phyloP scores from a whole-genome alignment of 2,113 vertebrate genomes.

The Pristiophorus japonicus region DNA sequence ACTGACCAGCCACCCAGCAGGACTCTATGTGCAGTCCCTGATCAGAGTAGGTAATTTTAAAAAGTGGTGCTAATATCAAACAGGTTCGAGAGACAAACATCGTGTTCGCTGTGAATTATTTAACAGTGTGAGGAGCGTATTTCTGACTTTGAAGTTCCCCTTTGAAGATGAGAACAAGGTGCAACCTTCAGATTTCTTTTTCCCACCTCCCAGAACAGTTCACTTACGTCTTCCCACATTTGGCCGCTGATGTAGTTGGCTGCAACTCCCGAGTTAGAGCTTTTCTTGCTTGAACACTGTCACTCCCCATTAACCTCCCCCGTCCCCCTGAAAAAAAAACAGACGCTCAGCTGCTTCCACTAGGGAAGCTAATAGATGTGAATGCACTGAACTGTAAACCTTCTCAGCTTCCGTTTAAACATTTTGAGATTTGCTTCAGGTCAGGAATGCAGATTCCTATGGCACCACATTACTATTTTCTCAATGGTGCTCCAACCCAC shows the following conservation, averaged over 20 bases:
- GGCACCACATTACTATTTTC: not conserved
- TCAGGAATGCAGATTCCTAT: not conserved
- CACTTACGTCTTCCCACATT: not conserved
- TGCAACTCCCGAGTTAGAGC: not conserved
- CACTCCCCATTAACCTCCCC: not conserved
- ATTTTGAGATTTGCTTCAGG: not conserved
- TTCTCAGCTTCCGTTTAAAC: not conserved
- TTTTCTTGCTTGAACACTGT: not conserved
- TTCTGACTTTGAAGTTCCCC: constrained; percentile 60
- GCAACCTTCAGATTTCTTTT: constrained; percentile 30
- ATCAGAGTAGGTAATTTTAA: constrained; percentile 51
- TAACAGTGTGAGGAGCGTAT: constrained; percentile 55
- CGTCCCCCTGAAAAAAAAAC: not conserved
- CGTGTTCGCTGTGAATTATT: constrained; percentile 58
- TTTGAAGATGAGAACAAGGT: constrained; percentile 54
- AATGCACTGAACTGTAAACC: not conserved
- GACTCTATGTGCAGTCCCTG: constrained; percentile 48
- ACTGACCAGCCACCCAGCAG: constrained; percentile 41
- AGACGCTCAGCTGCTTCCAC: not conserved
- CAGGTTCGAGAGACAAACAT: constrained; percentile 50
- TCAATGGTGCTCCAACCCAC: not conserved
- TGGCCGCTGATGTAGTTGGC: not conserved
- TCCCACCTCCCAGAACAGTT: not conserved
- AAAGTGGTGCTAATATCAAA: constrained; percentile 51
- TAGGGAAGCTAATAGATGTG: not conserved